Conservation (phyloP, 2,888 invertebrate species). For the Mythimna pallens region DNA sequence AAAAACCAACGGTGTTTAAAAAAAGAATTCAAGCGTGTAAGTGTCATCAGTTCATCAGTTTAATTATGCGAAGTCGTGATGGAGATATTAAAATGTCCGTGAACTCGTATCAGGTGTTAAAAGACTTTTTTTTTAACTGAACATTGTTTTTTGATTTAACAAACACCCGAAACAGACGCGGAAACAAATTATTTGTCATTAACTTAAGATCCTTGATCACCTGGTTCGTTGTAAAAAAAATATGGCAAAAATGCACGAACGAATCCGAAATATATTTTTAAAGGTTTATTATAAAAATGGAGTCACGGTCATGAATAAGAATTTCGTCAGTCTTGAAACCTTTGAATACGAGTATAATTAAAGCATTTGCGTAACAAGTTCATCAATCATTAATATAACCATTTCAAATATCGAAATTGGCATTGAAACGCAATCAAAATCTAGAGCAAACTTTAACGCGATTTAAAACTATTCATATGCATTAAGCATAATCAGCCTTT, state of each 20-base stretch:
- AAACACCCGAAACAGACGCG: conserved; percentile 70
- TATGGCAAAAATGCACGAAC: conserved; percentile 44
- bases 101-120: conserved; percentile 70
- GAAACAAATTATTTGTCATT: conserved; percentile 69
- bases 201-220: conserved; percentile 62
- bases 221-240: conserved; percentile 40
- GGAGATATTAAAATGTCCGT: conserved; percentile 74
- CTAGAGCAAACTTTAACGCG: conserved; percentile 15
- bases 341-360: conserved; percentile 17
- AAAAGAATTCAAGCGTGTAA: conserved; percentile 59
- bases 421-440: conserved; percentile 5
- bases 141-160: conserved; percentile 63
- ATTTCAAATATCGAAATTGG: neutral
- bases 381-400: neutral
- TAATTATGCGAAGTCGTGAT: conserved; percentile 78
- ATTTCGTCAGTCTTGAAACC: conserved; percentile 29
- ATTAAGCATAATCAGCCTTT: too few relatives aligned
- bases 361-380: conserved; percentile 7
- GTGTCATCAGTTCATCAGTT: conserved; percentile 67
- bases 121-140: conserved; percentile 59
- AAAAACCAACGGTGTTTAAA: conserved; percentile 59
- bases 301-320: conserved; percentile 40
- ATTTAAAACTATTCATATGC: neutral
- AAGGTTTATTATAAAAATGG: conserved; percentile 27
- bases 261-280: conserved; percentile 21